Evolutionary conservation across 2,113 vertebrate species (phyloP), one percentile per base, ranked within the genome.

Genomic region (Helogale parvula): DNA sequence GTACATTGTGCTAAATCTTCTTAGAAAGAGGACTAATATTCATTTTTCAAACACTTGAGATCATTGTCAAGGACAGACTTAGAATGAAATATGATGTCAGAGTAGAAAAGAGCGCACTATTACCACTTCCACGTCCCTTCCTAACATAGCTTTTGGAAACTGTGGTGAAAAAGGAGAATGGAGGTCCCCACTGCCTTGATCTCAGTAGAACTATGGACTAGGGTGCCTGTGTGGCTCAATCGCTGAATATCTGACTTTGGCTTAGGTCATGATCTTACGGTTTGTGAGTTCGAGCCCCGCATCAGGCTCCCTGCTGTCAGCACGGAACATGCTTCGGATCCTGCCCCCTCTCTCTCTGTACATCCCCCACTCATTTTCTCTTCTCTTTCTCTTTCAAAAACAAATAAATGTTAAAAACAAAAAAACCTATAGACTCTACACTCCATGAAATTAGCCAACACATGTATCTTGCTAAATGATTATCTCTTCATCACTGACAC

Each of bases 401-500:
- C 15, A 19, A 57, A 57, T 23, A 60, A 60, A 23, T 21, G 19
- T 60, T 60, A 60, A 60, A 60, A 60, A n/a, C n/a, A n/a, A 60
- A 60, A 3, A 76, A 74, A 25, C 15, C 15, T 47, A 16, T 38
- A 82, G 63, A 90, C 52, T 66, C 8, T 65, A 90, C 27, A 2
- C 10, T 95, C 63, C 60, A n/a, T 57, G 17, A 52, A 15, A 3
- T n/a, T 93, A 80, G 41, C 5, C 50, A 87, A n/a, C 27, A 80
- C 29, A 27, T 60, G 31, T 71, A 57, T 92, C 74, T 93, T 85
- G 10, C n/a, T 77, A 72, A 96, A 27, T 95, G 57, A 81, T 63
- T 63, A 9, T 31, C 35, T 57, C 13, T 94, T 25, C 23, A 92
- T 71, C 63, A 72, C 41, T 74, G 15, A 86, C 7, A 41, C 10